These are phyloP conservation scores for Dromiciops gliroides DNA, from an alignment of 2,113 vertebrate genomes.

Conservation along the genomic window DNA sequence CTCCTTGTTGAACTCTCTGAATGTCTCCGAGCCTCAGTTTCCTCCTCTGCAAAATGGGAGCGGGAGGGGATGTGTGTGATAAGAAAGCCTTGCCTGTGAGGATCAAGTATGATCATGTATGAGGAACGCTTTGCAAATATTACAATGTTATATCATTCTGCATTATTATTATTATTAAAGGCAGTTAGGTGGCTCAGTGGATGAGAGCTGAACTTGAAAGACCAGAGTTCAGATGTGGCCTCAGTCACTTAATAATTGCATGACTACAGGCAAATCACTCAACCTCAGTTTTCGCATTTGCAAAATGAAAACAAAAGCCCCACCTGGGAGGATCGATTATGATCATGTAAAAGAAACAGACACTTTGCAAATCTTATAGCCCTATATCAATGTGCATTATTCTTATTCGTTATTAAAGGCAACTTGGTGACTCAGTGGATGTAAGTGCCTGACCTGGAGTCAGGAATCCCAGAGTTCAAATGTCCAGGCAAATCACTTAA, in stretches of 20 bases:
- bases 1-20: neutral
- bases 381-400: neutral
- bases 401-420: neutral
- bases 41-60: no score
- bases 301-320: neutral
- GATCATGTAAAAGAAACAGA: neutral
- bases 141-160: neutral
- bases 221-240: neutral
- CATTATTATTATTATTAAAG: neutral
- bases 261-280: neutral
- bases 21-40: neutral
- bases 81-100: no score
- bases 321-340: neutral
- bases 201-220: neutral
- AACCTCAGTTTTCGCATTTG: neutral
- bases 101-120: neutral
- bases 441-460: neutral
- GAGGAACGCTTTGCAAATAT: neutral
- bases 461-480: neutral
- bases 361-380: neutral
- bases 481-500: neutral
- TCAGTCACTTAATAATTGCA: neutral
- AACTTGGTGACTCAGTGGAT: neutral
- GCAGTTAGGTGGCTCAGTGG: neutral
- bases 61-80: no score